phyloP scores from a whole-genome alignment of 92 coral and sea anemone genomes.

The Paramuricea clavata region DNA sequence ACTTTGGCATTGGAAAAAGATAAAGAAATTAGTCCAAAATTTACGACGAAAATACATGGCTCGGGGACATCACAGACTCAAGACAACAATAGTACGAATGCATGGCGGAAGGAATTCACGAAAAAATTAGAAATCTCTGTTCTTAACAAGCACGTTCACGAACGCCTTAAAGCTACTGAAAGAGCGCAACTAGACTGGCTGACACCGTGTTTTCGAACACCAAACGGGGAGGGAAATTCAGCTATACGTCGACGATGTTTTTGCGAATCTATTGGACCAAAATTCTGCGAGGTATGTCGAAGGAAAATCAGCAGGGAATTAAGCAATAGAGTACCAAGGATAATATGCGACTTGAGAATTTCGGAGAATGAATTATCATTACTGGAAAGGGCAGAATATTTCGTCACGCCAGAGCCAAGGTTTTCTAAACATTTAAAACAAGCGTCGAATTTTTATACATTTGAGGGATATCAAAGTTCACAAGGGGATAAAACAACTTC shows the following conservation, averaged over 20 bases:
- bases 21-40: neutral
- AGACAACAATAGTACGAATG: neutral
- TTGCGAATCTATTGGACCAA: constrained; percentile 38
- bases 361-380: neutral
- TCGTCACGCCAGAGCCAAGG: constrained; percentile 17
- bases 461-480: neutral
- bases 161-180: constrained; percentile 18
- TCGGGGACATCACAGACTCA: neutral
- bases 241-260: constrained; percentile 28
- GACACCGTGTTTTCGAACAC: neutral
- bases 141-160: constrained; percentile 5
- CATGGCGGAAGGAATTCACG: constrained; percentile 15
- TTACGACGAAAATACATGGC: neutral
- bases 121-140: constrained; percentile 13
- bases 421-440: neutral
- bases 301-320: neutral
- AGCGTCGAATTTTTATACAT: neutral
- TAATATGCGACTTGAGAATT: neutral
- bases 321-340: constrained; percentile 21
- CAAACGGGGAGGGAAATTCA: neutral
- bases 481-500: neutral
- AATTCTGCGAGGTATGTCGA: constrained; percentile 46
- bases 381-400: constrained; percentile 10
- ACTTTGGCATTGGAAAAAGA: constrained; percentile 5
- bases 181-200: constrained; percentile 2